Base-by-base conservation (phyloP, 2,113 vertebrate genomes). In the Hippocampus zosterae region DNA sequence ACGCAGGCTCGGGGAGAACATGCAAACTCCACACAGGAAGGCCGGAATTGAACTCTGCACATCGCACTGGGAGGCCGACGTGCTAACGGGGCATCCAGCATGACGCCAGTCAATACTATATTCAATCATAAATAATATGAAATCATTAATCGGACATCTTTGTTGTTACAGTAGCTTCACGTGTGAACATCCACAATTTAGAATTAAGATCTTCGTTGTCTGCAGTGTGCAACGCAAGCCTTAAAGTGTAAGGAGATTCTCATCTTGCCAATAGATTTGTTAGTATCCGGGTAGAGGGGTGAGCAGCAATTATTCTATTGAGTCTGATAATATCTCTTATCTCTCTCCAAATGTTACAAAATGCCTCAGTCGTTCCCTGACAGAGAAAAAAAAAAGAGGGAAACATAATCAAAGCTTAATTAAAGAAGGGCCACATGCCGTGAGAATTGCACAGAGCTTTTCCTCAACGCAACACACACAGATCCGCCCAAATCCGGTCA, bases 91-190 rank as follows among this genome's bases (percentile, higher is more conserved):
- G 5, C 29, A 33, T 33, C 29, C 29, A 33, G 29, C 29, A 5
- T 33, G 29, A 3, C 29, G 33, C 33, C 85, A 81, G 74, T 13
- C 64, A 76, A 77, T 80, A 81, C 81, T 91, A n/a, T 89, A 92
- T 91, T 89, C 90, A 88, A 83, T 73, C 83, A 92, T 91, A 89
- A 92, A 92, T 91, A 91, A 92, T 89, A 55, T n/a, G n/a, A 21
- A 8, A 10, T 37, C 33, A 37, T 37, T 5, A 37, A 37, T 37
- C 5, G 33, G 5, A 37, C 33, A 37, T 53, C 21, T 53, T 0
- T 19, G 2, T 53, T n/a, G 7, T 27, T 13, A 59, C 23, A 12
- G 12, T 59, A 15, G 12, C 5, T 53, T 71, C 56, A 65, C 2
- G 40, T n/a, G 59, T 55, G 67, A 57, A 60, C 60, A 69, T 46